Conservation (phyloP, 2,888 invertebrate genomes). For the Drosophila robusta region DNA sequence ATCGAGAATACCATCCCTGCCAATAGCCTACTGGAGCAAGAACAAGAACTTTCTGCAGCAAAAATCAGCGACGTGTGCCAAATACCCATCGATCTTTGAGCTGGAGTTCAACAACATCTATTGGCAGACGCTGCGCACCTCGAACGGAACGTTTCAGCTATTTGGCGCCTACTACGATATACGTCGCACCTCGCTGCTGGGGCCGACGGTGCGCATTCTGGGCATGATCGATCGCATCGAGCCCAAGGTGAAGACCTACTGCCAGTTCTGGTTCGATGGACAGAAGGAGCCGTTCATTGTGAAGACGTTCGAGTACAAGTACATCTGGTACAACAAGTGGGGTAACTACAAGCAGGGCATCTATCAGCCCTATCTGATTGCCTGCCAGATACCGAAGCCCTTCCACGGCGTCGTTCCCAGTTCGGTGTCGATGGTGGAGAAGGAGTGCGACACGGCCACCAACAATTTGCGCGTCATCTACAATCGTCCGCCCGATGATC, state of each 20-base stretch:
- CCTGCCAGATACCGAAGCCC: slow-evolving; percentile 93
- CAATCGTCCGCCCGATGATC: slow-evolving; percentile 88
- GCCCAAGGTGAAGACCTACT: slow-evolving; percentile 92
- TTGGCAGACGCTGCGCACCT: slow-evolving; percentile 94
- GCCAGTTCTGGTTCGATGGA: slow-evolving; percentile 95
- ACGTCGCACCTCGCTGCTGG: slow-evolving; percentile 91
- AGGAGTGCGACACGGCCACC: slow-evolving; percentile 93
- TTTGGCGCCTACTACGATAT: slow-evolving; percentile 96
- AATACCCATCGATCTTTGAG: slow-evolving; percentile 95
- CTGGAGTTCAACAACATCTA: slow-evolving; percentile 96
- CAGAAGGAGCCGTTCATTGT: slow-evolving; percentile 92
- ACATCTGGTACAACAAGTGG: slow-evolving; percentile 97
- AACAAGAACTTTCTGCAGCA: slow-evolving; percentile 88
- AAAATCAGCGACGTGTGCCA: slow-evolving; percentile 90
- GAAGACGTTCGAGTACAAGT: slow-evolving; percentile 95
- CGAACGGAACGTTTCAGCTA: slow-evolving; percentile 95
- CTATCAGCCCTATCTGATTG: slow-evolving; percentile 95
- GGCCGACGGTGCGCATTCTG: slow-evolving; percentile 93
- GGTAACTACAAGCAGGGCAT: slow-evolving; percentile 96
- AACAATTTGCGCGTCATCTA: slow-evolving; percentile 94
- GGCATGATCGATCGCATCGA: slow-evolving; percentile 96
- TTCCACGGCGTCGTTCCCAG: slow-evolving; percentile 91
- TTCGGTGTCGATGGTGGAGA: slow-evolving; percentile 94
- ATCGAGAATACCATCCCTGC: slow-evolving; percentile 92
- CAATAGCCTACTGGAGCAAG: slow-evolving; percentile 93